Conservation (phyloP, 2,113 vertebrate genomes). For the Monopterus albus region DNA sequence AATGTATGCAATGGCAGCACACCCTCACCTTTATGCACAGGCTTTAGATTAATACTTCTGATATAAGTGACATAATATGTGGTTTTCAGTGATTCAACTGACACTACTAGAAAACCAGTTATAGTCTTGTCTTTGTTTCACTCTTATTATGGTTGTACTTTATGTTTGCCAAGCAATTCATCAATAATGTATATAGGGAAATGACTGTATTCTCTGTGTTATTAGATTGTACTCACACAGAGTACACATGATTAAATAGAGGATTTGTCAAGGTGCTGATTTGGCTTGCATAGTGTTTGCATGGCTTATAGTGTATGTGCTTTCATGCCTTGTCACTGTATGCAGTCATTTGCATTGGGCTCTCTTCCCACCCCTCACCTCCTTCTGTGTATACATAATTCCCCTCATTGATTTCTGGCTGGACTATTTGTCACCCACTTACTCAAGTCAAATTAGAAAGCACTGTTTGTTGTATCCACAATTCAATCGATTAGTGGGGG, state of each 20-base stretch:
- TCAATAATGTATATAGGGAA: slow-evolving; percentile 60
- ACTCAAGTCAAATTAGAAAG: slow-evolving; percentile 80
- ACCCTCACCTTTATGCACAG: background rate
- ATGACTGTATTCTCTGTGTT: slow-evolving; percentile 51
- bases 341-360: slow-evolving; percentile 63
- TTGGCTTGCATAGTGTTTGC: slow-evolving; percentile 60
- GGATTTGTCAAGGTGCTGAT: slow-evolving; percentile 58
- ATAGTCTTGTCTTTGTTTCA: slow-evolving; percentile 26
- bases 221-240: slow-evolving; percentile 50
- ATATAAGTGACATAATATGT: slow-evolving; percentile 1
- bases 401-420: slow-evolving; percentile 77
- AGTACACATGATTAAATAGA: slow-evolving; percentile 60
- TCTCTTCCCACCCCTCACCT: slow-evolving; percentile 2
- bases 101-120: slow-evolving; percentile 39
- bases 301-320: slow-evolving; percentile 46
- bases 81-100: slow-evolving; percentile 23
- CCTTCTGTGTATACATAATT: slow-evolving; percentile 69
- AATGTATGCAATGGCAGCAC: background rate
- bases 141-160: slow-evolving; percentile 19
- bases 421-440: slow-evolving; percentile 83
- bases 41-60: background rate
- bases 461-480: slow-evolving; percentile 69
- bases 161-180: slow-evolving; percentile 27
- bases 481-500: slow-evolving; percentile 70
- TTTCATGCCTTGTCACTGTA: slow-evolving; percentile 35